phyloP scores from a whole-genome alignment of 2,113 vertebrate genomes.

The Meles meles region DNA sequence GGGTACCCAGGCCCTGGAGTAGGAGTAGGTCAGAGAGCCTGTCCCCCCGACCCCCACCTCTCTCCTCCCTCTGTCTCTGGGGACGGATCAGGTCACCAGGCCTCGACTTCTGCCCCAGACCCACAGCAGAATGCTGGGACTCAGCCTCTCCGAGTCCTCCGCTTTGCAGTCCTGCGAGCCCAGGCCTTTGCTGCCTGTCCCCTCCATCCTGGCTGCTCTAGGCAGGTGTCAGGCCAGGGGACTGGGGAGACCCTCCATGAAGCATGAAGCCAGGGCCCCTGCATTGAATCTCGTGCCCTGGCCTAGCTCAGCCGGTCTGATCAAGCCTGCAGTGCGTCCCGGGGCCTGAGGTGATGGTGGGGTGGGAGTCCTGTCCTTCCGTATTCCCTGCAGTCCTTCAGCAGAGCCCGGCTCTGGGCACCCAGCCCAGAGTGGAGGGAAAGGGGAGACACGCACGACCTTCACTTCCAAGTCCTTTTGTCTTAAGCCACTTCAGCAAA shows the following conservation, averaged over 20 bases:
- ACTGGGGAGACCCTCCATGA: not conserved
- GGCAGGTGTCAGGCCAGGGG: not conserved
- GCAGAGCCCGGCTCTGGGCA: conserved; percentile 43
- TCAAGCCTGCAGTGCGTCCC: not conserved
- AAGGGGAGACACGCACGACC: not conserved
- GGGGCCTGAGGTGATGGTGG: not conserved
- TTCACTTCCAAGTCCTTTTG: conserved; percentile 31
- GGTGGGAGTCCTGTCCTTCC: not conserved
- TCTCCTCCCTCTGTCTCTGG: not conserved
- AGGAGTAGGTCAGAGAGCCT: not conserved
- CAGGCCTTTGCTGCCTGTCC: rapidly evolving
- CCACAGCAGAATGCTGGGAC: not conserved
- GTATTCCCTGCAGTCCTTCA: not conserved
- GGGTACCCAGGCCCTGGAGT: not conserved
- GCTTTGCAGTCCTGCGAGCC: not conserved
- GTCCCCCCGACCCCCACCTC: too few relatives aligned
- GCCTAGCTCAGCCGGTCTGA: not conserved
- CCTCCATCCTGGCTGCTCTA: not conserved
- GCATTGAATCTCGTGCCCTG: not conserved
- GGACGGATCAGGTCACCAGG: not conserved
- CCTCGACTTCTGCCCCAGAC: not conserved
- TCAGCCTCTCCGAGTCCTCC: not conserved
- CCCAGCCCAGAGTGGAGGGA: conserved; percentile 44
- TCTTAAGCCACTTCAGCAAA: conserved; percentile 63
- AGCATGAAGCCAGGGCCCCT: not conserved